Conservation (phyloP, 2,113 vertebrate species). For the Ctenomys sociabilis region DNA sequence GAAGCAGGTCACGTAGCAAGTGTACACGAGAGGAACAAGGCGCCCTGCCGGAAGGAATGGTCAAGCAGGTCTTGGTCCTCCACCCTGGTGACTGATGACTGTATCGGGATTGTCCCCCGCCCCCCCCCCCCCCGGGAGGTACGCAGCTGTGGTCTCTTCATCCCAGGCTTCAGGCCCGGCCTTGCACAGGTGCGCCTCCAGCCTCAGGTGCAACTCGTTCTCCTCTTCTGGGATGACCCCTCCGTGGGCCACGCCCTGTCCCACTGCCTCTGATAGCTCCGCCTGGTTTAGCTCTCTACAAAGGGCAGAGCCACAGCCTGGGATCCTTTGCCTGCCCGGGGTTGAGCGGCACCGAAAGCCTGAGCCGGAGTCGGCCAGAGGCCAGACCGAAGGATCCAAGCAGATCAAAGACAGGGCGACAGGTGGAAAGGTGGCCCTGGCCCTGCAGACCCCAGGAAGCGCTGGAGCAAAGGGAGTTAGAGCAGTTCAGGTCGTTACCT, state of each 20-base stretch:
- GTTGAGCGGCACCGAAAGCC: not conserved
- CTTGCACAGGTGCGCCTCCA: not conserved
- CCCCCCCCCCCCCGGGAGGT: not conserved
- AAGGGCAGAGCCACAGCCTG: not conserved
- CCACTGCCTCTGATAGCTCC: not conserved
- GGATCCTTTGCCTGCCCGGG: rapidly evolving
- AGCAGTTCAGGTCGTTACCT: not conserved
- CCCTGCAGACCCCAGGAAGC: not conserved
- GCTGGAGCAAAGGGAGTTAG: not conserved
- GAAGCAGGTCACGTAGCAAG: not conserved
- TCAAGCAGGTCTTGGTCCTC: not conserved
- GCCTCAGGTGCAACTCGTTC: not conserved
- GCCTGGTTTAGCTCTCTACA: not conserved
- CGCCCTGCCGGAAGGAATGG: no score
- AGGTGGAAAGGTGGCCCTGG: rapidly evolving
- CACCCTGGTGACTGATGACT: not conserved
- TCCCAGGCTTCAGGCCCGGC: not conserved
- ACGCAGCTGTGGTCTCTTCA: not conserved
- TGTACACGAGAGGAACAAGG: no score
- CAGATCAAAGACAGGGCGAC: not conserved
- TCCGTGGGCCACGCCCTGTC: not conserved
- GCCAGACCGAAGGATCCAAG: not conserved
- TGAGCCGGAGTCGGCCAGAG: not conserved
- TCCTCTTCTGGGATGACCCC: not conserved
- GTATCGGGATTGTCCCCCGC: not conserved